These are phyloP conservation scores for Toxotes lorentzi DNA, from an alignment of 2,797 vertebrate genomes.

Conservation along the genomic window DNA sequence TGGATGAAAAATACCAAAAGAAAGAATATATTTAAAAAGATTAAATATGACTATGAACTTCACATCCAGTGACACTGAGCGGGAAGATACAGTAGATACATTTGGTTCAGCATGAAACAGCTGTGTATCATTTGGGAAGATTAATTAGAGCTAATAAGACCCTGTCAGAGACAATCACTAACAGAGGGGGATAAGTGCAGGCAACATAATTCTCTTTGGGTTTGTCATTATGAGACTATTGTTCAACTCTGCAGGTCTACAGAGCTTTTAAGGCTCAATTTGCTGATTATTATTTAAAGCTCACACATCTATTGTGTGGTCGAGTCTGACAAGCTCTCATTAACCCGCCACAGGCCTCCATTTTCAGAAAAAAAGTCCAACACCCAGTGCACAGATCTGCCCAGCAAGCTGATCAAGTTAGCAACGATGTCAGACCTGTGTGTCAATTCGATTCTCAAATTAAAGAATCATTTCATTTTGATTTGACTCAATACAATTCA, in stretches of 20 bases:
- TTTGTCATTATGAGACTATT: not conserved
- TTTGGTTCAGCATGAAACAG: not conserved
- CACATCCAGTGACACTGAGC: not conserved
- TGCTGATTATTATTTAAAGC: not conserved
- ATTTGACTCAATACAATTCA: too few species aligned
- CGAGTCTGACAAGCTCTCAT: not conserved
- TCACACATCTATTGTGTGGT: not conserved
- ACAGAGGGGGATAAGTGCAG: not conserved
- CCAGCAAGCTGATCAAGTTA: too few species aligned
- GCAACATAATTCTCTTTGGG: too few species aligned
- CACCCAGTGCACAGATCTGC: too few species aligned
- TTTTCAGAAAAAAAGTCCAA: not conserved
- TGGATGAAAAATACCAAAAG: not conserved
- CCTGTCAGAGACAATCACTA: not conserved
- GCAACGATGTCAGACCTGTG: too few species aligned
- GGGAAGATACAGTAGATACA: not conserved
- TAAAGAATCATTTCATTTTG: too few species aligned
- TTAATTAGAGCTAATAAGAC: conserved; percentile 1
- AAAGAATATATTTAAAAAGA: not conserved
- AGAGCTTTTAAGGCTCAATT: not conserved
- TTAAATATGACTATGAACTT: not conserved
- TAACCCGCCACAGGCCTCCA: not conserved
- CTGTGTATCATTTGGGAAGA: not conserved
- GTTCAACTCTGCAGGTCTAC: not conserved
- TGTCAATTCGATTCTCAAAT: too few species aligned